A percentile compares a stretch with the other conserved stretches of the same genome.
Evolutionary conservation across 2,888 invertebrate genomes (phyloP).

Genomic region (Hirtodrosophila alboralis): DNA sequence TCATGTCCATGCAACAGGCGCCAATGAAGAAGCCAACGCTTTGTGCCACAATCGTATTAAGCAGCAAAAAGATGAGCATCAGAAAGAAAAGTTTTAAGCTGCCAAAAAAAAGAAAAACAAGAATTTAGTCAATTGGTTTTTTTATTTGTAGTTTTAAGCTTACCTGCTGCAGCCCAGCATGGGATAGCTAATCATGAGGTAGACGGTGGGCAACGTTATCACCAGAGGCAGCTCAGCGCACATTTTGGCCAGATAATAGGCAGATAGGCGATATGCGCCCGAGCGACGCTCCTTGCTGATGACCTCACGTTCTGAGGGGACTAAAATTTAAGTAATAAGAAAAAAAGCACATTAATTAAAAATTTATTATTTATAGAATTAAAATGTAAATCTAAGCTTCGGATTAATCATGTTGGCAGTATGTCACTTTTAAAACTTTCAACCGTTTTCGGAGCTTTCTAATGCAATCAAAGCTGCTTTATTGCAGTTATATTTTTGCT

Average conservation of each 20-base stretch:
- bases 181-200: constrained; percentile 91
- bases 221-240: constrained; percentile 91
- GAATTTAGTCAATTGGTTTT: neutral
- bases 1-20: constrained; percentile 90
- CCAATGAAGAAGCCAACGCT: constrained; percentile 92
- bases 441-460: too few species aligned
- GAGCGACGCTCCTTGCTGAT: constrained; percentile 91
- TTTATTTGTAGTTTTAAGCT: constrained; percentile 3
- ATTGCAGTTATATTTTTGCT: too few species aligned
- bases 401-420: too few species aligned
- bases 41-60: constrained; percentile 90
- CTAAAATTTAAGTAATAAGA: constrained; percentile 82
- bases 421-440: too few species aligned
- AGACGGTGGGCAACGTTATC: constrained; percentile 90
- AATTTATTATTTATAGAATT: too few species aligned
- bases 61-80: constrained; percentile 88
- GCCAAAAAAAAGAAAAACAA: neutral
- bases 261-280: constrained; percentile 91
- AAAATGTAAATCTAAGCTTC: too few species aligned
- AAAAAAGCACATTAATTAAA: too few species aligned
- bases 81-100: constrained; percentile 88
- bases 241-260: constrained; percentile 93
- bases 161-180: constrained; percentile 87
- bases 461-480: too few species aligned
- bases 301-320: constrained; percentile 91